Base-by-base conservation (phyloP, 2,113 vertebrate genomes). In the Paralichthys olivaceus region DNA sequence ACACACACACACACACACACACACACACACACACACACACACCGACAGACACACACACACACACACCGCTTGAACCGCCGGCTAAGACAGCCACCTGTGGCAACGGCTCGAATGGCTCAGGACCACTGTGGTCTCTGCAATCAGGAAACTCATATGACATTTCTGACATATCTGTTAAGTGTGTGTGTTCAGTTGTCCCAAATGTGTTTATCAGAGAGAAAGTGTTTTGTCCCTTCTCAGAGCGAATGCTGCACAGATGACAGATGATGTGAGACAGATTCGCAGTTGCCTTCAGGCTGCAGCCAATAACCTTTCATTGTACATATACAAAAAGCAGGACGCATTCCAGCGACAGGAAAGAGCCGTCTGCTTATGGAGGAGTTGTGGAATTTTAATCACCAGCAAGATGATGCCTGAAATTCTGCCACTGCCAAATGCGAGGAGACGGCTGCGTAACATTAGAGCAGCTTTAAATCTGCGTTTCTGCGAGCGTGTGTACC, bases 401-500 rank as follows among this genome's bases (percentile, higher is more conserved):
- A 73, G 77, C 47, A 11, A 77, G 62, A 75, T 61, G 67, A 77
- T 86, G 88, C 58, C 57, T 61, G 72, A 79, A 73, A 80, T 73
- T 69, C 63, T 71, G 69, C 59, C 51, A 62, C 79, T 62, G 77
- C 69, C 4, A 32, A 53, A 69, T 61, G 25, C 17, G 19, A 17
- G 19, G 45, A 49, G 17, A 49, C 17, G 15, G 9, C 54, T n/a
- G 57, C 45, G 63, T 74, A 45, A n/a, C n/a, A 11, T 25, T 26
- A 43, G 29, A 29, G 45, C 2, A 20, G 47, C 22, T 23, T 49
- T 15, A 1, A 4, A 0, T 77, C 22, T 63, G 13, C 19, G 45
- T 47, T 57, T 20, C 2, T 14, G 29, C 23, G 17, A 20, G 58
- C 22, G 25, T 12, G 3, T 28, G n/a, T 90, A 98, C 98, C 97